Conservation (phyloP, 2,113 vertebrate genomes). For the Nycticorax nycticorax region DNA sequence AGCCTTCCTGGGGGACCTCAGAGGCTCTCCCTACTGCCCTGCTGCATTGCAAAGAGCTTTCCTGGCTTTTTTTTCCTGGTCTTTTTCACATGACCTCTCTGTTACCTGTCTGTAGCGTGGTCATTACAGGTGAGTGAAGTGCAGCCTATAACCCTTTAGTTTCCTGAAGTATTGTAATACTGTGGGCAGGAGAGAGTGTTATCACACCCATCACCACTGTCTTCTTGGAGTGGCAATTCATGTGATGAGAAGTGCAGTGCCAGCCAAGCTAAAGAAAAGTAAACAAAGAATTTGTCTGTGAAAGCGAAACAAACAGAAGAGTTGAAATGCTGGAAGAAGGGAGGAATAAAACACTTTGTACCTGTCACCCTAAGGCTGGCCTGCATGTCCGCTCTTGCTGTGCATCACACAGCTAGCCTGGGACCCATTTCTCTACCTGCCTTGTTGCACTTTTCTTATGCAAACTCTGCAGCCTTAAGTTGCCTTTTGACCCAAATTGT, state of each 20-base stretch:
- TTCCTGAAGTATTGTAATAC: background rate
- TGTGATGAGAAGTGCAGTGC: background rate
- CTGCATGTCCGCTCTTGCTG: background rate
- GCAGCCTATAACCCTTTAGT: background rate
- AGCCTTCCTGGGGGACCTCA: background rate
- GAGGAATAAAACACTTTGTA: background rate
- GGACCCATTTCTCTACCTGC: background rate
- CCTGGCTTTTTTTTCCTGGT: background rate
- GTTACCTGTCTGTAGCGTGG: accelerated
- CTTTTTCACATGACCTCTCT: background rate
- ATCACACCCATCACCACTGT: background rate
- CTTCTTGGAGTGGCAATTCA: background rate
- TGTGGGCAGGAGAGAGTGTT: background rate
- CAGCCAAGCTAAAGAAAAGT: background rate
- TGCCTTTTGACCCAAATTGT: background rate
- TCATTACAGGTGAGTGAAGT: background rate
- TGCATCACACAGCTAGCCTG: background rate
- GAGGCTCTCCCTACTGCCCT: background rate
- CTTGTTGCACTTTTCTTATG: background rate
- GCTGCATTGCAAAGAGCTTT: background rate
- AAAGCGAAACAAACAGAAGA: background rate
- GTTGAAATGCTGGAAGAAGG: background rate
- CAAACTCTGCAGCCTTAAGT: background rate
- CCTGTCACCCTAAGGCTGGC: background rate
- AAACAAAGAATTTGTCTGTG: background rate